phyloP scores from a whole-genome alignment of 2,113 vertebrate species.

The Coturnix japonica region DNA sequence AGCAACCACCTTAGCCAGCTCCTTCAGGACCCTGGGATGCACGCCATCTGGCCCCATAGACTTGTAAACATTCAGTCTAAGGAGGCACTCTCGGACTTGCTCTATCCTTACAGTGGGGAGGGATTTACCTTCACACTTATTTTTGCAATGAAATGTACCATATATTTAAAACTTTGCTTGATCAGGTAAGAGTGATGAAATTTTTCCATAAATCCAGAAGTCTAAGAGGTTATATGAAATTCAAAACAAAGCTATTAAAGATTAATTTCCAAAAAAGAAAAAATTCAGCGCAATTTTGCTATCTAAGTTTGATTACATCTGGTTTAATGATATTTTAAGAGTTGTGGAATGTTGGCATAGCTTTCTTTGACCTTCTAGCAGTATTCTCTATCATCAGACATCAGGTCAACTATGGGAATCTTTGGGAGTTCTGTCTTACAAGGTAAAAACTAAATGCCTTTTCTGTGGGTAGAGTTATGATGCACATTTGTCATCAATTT shows the following conservation, averaged over 20 bases:
- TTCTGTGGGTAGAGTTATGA: neutral
- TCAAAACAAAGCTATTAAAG: neutral
- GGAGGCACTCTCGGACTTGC: too few relatives aligned
- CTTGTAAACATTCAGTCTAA: too few relatives aligned
- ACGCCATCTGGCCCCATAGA: too few relatives aligned
- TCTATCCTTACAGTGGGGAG: too few relatives aligned
- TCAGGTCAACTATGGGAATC: neutral
- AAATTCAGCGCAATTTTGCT: neutral
- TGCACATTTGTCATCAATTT: neutral
- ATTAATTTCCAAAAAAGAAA: neutral
- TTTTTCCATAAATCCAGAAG: neutral
- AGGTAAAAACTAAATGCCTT: neutral
- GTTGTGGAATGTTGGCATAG: neutral
- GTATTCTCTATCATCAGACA: neutral
- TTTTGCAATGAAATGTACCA: neutral
- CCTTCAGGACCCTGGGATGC: too few relatives aligned
- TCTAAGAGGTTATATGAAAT: neutral
- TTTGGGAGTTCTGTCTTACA: neutral
- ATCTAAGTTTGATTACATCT: neutral
- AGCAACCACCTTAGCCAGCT: too few relatives aligned
- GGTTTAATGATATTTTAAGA: neutral
- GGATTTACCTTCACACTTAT: too few relatives aligned
- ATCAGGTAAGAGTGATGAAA: fast-evolving
- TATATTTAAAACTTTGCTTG: neutral
- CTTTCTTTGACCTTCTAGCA: neutral